Evolutionary conservation across 2,113 vertebrate genomes (phyloP).

Genomic region (Hippocampus comes): DNA sequence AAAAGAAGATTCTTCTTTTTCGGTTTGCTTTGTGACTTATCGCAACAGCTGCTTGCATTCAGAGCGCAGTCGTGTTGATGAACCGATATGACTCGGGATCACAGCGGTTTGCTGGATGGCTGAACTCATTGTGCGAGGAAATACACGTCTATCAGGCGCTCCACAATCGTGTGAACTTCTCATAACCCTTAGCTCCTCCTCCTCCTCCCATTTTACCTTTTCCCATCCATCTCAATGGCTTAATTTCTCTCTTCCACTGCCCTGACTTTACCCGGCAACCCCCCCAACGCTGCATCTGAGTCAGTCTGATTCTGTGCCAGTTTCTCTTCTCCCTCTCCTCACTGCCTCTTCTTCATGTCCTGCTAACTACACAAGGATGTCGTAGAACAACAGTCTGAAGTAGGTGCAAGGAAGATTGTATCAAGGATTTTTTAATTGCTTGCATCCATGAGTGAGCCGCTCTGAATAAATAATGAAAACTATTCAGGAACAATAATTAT

Average conservation of each 20-base stretch:
- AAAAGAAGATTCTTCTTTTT: neutral
- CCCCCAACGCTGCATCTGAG: neutral
- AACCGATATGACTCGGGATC: slow-evolving; percentile 4
- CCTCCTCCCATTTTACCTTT: neutral
- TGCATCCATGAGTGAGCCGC: too few relatives aligned
- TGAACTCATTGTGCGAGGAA: neutral
- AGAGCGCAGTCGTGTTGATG: slow-evolving; percentile 12
- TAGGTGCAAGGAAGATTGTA: too few relatives aligned
- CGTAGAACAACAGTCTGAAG: neutral
- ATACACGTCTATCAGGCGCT: neutral
- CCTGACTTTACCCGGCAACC: slow-evolving; percentile 7
- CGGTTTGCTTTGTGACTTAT: slow-evolving; percentile 7
- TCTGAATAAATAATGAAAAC: too few relatives aligned
- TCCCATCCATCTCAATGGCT: slow-evolving; percentile 7
- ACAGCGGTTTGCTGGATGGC: neutral
- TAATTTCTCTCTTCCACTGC: slow-evolving; percentile 3
- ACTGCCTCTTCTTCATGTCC: slow-evolving; percentile 5
- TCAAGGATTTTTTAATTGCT: too few relatives aligned
- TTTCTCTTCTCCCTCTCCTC: neutral
- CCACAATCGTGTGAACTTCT: slow-evolving; percentile 9
- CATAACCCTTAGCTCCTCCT: slow-evolving; percentile 1
- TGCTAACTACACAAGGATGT: neutral
- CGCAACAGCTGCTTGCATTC: slow-evolving; percentile 18
- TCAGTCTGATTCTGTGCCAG: slow-evolving; percentile 17
- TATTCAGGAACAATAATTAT: too few relatives aligned